These are phyloP conservation scores for Eugnorisma glareosa DNA, from an alignment of 2,888 invertebrate species.

Conservation along the genomic window DNA sequence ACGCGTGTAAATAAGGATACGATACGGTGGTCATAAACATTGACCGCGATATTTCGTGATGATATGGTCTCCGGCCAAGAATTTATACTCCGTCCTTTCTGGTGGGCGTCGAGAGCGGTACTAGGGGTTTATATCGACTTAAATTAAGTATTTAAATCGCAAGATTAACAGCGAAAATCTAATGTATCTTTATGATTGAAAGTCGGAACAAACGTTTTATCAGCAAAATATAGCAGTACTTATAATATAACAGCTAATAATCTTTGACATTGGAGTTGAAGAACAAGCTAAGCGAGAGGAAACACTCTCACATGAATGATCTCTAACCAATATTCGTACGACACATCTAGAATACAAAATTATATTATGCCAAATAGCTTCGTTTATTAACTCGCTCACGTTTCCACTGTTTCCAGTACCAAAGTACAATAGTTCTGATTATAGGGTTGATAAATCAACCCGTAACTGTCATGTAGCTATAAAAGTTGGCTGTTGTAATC, in stretches of 20 bases:
- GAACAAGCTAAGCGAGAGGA: conserved; percentile 6
- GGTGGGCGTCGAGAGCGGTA: conserved; percentile 7
- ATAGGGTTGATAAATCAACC: conserved; percentile 58
- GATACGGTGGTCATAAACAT: conserved; percentile 40
- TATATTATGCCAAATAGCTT: conserved; percentile 25
- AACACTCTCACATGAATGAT: conserved; percentile 17
- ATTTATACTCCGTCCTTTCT: conserved; percentile 47
- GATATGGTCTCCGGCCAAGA: conserved; percentile 43
- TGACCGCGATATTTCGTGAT: conserved; percentile 43
- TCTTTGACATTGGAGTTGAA: background rate
- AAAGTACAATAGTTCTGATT: conserved; percentile 42
- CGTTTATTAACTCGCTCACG: conserved; percentile 28
- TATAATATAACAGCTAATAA: background rate
- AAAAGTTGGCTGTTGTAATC: conserved; percentile 57
- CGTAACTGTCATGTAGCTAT: conserved; percentile 52
- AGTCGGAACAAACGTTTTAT: background rate
- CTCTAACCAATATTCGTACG: conserved; percentile 5
- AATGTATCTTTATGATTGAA: background rate
- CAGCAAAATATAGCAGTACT: background rate
- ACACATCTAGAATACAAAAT: background rate
- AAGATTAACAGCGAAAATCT: background rate
- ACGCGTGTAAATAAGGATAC: conserved; percentile 40
- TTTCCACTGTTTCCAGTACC: conserved; percentile 27
- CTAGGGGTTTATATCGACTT: conserved; percentile 9
- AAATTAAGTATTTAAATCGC: background rate